A percentile compares a stretch with the other conserved stretches of the same genome.
Evolutionary conservation across 2,888 invertebrate species (phyloP).

Genomic region (Anarsia innoxiella): DNA sequence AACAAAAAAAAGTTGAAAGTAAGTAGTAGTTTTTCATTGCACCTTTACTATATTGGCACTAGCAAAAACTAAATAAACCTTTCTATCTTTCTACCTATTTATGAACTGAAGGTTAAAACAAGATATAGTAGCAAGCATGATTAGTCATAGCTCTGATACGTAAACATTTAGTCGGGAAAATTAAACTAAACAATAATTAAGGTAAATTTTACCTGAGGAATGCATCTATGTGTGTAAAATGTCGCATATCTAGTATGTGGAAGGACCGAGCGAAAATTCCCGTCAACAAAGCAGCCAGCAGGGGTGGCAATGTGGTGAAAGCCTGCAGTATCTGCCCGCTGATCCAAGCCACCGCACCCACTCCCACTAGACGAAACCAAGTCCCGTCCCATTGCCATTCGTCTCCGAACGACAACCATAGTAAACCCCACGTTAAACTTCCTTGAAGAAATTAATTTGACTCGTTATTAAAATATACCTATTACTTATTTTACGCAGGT

Average conservation of each 20-base stretch:
- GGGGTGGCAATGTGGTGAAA: conserved; percentile 48
- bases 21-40: no score
- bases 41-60: no score
- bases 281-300: conserved; percentile 49
- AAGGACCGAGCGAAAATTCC: conserved; percentile 55
- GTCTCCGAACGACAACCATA: conserved; percentile 49
- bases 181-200: no score
- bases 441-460: conserved; percentile 36
- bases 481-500: no score
- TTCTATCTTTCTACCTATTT: no score
- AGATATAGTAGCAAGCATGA: no score
- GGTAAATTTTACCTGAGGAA: conserved; percentile 58
- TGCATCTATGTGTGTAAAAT: conserved; percentile 44
- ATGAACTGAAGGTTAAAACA: no score
- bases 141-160: no score
- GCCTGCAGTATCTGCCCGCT: conserved; percentile 42
- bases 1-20: no score
- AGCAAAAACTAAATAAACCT: no score
- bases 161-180: no score
- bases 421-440: conserved; percentile 44
- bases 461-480: no score
- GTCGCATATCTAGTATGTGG: conserved; percentile 52
- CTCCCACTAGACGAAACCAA: conserved; percentile 44
- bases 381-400: conserved; percentile 50
- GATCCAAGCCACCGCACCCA: conserved; percentile 46